Conservation (phyloP, 2,797 vertebrate genomes). For the Enoplosus armatus region DNA sequence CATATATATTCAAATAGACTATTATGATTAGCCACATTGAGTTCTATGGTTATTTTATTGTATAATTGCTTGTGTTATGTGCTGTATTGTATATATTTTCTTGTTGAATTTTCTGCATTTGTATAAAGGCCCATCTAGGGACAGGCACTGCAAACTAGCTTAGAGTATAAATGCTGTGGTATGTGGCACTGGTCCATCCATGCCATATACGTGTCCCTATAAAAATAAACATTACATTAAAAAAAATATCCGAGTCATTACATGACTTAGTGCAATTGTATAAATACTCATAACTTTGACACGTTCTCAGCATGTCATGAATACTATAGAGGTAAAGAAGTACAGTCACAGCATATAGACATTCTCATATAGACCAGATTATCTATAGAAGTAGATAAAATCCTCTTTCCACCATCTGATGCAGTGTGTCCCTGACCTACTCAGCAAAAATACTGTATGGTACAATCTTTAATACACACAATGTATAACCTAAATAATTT, state of each 20-base stretch:
- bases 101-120: neutral
- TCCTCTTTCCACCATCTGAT: neutral
- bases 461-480: conserved; percentile 17
- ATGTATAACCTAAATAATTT: conserved; percentile 25
- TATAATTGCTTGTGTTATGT: neutral
- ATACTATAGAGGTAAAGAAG: neutral
- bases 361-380: neutral
- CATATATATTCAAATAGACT: neutral
- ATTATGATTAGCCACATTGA: neutral
- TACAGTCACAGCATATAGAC: neutral
- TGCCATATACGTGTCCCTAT: neutral
- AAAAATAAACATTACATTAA: conserved; percentile 21
- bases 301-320: neutral
- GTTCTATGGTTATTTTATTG: neutral
- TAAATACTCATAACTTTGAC: neutral
- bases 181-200: conserved; percentile 32
- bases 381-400: neutral
- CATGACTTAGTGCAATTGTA: conserved; percentile 1
- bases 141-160: neutral
- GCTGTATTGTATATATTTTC: neutral
- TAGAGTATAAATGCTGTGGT: conserved; percentile 19
- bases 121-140: conserved; percentile 18
- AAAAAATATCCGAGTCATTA: conserved; percentile 21
- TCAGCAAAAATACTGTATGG: conserved; percentile 37
- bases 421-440: conserved; percentile 13